Conservation (phyloP, 2,888 invertebrate species). For the Agrochola circellaris region DNA sequence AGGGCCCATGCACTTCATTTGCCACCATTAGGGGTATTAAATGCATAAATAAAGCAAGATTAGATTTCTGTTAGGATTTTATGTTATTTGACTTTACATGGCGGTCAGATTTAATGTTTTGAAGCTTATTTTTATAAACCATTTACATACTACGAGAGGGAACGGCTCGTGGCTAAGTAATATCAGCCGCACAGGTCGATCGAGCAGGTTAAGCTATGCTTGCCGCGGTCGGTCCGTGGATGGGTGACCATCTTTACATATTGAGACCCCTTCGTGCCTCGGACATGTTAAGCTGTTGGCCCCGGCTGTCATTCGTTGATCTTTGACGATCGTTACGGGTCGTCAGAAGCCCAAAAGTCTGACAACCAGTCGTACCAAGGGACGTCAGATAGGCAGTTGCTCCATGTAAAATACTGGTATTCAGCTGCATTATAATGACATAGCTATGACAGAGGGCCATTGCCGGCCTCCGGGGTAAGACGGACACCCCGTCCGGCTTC, state of each 20-base stretch:
- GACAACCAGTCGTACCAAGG: too few relatives aligned
- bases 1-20: slow-evolving; percentile 48
- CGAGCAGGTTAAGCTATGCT: too few relatives aligned
- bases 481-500: too few relatives aligned
- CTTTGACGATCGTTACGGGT: too few relatives aligned
- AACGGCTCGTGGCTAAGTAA: not conserved
- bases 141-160: not conserved
- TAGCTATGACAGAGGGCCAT: not conserved
- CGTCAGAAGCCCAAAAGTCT: too few relatives aligned
- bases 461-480: too few relatives aligned
- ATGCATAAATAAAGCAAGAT: slow-evolving; percentile 63
- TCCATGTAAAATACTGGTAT: too few relatives aligned
- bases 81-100: slow-evolving; percentile 11
- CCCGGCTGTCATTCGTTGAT: too few relatives aligned
- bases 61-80: slow-evolving; percentile 39
- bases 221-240: not conserved
- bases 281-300: too few relatives aligned
- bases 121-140: not conserved
- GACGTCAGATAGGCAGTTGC: too few relatives aligned
- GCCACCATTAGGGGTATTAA: slow-evolving; percentile 65
- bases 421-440: not conserved
- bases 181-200: too few relatives aligned
- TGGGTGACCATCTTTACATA: not conserved
- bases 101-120: not conserved
- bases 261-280: not conserved